phyloP scores from a whole-genome alignment of 2,888 invertebrate genomes.

The Galerucella calmariensis region DNA sequence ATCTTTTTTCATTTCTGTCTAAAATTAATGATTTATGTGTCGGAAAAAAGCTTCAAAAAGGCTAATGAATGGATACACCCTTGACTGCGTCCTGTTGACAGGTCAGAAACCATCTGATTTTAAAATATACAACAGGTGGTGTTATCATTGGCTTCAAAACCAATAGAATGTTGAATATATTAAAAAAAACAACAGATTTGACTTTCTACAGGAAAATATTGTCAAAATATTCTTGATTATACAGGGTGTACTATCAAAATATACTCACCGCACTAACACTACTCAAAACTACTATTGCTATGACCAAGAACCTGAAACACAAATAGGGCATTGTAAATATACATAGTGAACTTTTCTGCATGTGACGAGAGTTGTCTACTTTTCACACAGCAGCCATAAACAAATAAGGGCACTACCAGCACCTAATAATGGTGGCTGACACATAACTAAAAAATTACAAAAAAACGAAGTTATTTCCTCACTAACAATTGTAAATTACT shows the following conservation, averaged over 20 bases:
- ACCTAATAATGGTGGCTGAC: too few species aligned
- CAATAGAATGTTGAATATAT: not conserved
- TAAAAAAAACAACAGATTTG: not conserved
- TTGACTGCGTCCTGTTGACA: constrained; percentile 16
- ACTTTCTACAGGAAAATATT: not conserved
- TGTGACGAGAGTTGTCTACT: too few species aligned
- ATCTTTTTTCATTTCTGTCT: not conserved
- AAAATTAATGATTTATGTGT: constrained; percentile 16
- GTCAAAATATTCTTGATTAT: too few species aligned
- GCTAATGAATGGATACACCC: constrained; percentile 16
- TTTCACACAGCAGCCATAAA: too few species aligned
- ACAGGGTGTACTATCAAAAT: not conserved
- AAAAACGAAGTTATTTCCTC: too few species aligned
- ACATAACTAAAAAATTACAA: too few species aligned
- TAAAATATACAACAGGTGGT: constrained; percentile 23
- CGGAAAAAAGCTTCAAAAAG: constrained; percentile 2
- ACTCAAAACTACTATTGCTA: constrained; percentile 64
- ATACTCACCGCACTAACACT: constrained; percentile 66
- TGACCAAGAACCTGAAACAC: constrained; percentile 67
- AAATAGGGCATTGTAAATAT: constrained; percentile 32
- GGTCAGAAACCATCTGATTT: constrained; percentile 17
- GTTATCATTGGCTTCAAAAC: not conserved
- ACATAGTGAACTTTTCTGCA: not conserved
- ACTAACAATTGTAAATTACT: too few species aligned
- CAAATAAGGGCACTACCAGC: too few species aligned